A percentile compares a stretch with the other conserved stretches of the same genome.
phyloP scores from a whole-genome alignment of 92 coral and sea anemone genomes.

The Metridium senile region DNA sequence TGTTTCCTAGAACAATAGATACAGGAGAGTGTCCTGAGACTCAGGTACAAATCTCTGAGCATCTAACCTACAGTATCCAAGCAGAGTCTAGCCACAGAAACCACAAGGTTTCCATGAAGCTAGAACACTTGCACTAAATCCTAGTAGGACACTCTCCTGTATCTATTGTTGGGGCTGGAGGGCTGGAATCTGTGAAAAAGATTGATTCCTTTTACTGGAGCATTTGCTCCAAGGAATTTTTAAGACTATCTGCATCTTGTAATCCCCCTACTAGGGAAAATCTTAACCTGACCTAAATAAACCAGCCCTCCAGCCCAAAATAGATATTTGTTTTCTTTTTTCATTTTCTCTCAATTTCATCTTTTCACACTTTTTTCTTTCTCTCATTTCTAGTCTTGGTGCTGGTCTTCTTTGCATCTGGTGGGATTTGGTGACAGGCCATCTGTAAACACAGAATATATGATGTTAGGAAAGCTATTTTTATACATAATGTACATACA shows the following conservation, averaged over 20 bases:
- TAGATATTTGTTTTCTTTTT: background rate
- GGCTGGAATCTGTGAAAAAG: no score
- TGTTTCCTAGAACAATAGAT: background rate
- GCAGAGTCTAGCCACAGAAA: background rate
- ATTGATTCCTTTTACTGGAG: no score
- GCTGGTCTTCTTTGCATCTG: background rate
- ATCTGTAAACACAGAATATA: no score
- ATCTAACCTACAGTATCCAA: background rate
- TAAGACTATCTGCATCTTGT: background rate
- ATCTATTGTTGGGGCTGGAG: no score
- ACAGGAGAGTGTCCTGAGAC: slow-evolving; percentile 9
- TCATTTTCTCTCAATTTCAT: background rate
- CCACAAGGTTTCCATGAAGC: background rate
- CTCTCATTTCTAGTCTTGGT: background rate
- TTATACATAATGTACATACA: background rate
- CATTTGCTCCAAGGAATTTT: background rate
- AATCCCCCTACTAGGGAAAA: background rate
- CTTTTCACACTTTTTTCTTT: background rate
- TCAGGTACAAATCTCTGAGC: background rate
- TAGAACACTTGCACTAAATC: background rate
- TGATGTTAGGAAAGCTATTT: background rate
- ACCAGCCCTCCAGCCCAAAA: slow-evolving; percentile 4
- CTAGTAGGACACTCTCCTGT: no score
- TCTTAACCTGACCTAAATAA: background rate
- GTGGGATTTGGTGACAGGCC: no score